A percentile compares a stretch with the other conserved stretches of the same genome.
These are phyloP conservation scores for Drosophila littoralis DNA, from an alignment of 1,140 invertebrate genomes.

Conservation along the genomic window DNA sequence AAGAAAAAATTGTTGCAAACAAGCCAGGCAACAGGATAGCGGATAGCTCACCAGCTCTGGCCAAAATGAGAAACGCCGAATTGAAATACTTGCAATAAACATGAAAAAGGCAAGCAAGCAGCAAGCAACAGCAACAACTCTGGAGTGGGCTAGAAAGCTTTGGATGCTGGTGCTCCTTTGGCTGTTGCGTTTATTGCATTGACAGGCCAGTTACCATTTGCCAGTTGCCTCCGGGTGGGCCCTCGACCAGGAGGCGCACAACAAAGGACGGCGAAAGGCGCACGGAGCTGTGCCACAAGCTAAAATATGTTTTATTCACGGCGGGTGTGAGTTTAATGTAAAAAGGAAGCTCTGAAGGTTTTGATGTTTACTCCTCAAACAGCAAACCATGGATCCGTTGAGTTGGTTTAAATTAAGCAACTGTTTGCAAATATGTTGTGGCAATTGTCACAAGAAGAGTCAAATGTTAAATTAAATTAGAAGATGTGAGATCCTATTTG, in stretches of 20 bases:
- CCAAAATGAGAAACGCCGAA: conserved; percentile 59
- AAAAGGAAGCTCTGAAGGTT: conserved; percentile 61
- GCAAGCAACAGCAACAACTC: conserved; percentile 19
- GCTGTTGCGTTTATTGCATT: conserved; percentile 74
- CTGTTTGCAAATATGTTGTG: too few relatives aligned
- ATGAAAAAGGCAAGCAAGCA: conserved; percentile 64
- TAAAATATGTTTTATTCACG: conserved; percentile 68
- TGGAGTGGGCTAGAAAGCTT: conserved; percentile 22
- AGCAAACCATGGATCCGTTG: conserved; percentile 13
- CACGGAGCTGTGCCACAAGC: conserved; percentile 47
- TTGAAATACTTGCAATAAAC: conserved; percentile 81
- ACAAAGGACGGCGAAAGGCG: conserved; percentile 56
- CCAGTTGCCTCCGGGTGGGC: conserved; percentile 31
- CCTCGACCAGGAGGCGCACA: conserved; percentile 23
- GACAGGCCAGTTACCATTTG: conserved; percentile 62
- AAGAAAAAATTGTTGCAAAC: conserved; percentile 46
- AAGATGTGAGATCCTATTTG: too few relatives aligned
- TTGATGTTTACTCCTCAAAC: conserved; percentile 65
- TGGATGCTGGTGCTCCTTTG: conserved; percentile 65
- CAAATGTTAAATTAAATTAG: too few relatives aligned
- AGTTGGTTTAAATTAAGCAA: conserved; percentile 8
- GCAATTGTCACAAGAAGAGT: too few relatives aligned
- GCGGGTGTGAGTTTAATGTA: conserved; percentile 54
- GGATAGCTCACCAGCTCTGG: conserved; percentile 38
- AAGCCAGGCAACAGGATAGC: conserved; percentile 36